Conservation (phyloP, 2,888 invertebrate species). For the Podotricha telesiphe region DNA sequence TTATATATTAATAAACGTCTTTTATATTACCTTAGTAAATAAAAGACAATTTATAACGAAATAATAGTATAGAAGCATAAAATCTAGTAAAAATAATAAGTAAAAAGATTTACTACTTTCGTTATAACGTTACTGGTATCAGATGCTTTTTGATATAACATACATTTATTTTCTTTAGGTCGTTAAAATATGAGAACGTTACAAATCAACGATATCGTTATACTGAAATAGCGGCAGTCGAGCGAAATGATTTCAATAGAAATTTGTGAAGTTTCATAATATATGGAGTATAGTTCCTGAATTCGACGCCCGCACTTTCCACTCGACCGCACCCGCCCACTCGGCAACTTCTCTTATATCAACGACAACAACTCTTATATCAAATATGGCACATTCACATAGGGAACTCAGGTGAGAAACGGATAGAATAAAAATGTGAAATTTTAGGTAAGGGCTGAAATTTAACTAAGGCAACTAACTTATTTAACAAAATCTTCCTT, state of each 20-base stretch:
- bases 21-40: neutral
- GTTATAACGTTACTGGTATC: neutral
- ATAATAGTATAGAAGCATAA: too few relatives aligned
- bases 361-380: conserved; percentile 30
- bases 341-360: conserved; percentile 28
- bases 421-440: conserved; percentile 22
- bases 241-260: conserved; percentile 21
- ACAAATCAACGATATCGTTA: neutral
- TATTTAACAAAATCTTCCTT: neutral
- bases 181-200: neutral
- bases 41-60: neutral
- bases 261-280: conserved; percentile 23
- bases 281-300: conserved; percentile 22
- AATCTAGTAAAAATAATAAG: neutral
- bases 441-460: conserved; percentile 12
- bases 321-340: conserved; percentile 28
- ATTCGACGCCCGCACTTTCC: conserved; percentile 28
- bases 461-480: neutral
- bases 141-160: neutral
- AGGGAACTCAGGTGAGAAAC: conserved; percentile 24
- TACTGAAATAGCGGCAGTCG: conserved; percentile 10
- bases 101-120: neutral
- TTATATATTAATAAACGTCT: neutral
- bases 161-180: neutral
- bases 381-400: conserved; percentile 30